A percentile compares a stretch with the other conserved stretches of the same genome.
phyloP scores from a whole-genome alignment of 2,113 vertebrate genomes.

The Istiophorus platypterus region DNA sequence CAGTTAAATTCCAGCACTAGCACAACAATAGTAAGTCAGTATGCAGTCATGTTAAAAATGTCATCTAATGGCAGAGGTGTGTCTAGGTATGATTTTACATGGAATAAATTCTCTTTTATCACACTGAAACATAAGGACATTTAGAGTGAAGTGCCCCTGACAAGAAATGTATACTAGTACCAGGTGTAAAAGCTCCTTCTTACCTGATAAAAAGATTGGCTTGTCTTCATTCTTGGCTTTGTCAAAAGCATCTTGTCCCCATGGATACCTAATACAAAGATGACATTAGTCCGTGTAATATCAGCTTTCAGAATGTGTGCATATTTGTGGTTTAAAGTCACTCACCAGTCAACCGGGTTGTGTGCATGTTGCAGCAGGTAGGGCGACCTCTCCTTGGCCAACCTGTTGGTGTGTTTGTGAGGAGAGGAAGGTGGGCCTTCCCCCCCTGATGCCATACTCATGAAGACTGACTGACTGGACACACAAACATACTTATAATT shows the following conservation, averaged over 20 bases:
- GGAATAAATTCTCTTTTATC: background rate
- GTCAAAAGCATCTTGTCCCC: constrained; percentile 95
- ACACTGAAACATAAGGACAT: background rate
- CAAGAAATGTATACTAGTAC: background rate
- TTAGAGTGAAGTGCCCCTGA: background rate
- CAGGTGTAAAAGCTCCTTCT: background rate
- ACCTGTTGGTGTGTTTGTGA: constrained; percentile 84
- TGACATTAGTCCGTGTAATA: background rate
- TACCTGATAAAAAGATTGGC: constrained; percentile 95
- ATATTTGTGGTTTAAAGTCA: background rate
- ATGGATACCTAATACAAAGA: constrained; percentile 87
- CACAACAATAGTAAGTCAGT: background rate
- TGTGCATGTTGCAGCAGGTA: constrained; percentile 95
- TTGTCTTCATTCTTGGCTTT: constrained; percentile 93
- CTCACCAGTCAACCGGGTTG: constrained; percentile 96
- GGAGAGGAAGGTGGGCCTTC: constrained; percentile 49
- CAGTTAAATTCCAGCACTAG: background rate
- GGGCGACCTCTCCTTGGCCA: constrained; percentile 90
- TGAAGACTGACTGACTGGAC: constrained; percentile 74
- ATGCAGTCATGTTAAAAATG: background rate
- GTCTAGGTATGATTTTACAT: background rate
- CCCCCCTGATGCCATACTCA: constrained; percentile 86
- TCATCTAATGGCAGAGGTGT: background rate
- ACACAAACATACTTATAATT: constrained; percentile 9
- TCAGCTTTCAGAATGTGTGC: background rate